These are phyloP conservation scores for Ceraclea dissimilis DNA, from an alignment of 2,888 invertebrate species.

Conservation along the genomic window DNA sequence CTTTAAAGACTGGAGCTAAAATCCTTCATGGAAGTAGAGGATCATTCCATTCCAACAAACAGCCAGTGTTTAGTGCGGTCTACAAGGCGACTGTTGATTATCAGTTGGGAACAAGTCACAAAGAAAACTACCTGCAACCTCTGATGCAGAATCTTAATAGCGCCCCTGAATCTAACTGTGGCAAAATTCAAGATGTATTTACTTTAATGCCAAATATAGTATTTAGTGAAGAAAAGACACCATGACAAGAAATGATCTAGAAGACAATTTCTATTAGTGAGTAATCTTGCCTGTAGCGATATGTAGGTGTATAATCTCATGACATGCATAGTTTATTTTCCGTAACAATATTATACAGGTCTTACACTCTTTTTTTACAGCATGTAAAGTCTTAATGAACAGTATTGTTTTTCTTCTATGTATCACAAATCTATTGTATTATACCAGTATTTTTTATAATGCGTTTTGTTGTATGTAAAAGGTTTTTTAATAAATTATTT, in stretches of 20 bases:
- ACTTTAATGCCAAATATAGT: conserved; percentile 32
- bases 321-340: too few species aligned
- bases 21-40: conserved; percentile 84
- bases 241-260: not conserved
- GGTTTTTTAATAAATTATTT: too few species aligned
- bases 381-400: too few species aligned
- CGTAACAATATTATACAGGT: too few species aligned
- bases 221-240: conserved; percentile 3
- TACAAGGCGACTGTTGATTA: conserved; percentile 46
- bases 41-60: conserved; percentile 78
- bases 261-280: too few species aligned
- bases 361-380: too few species aligned
- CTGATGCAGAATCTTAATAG: conserved; percentile 36
- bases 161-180: conserved; percentile 37
- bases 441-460: too few species aligned
- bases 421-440: too few species aligned
- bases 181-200: conserved; percentile 37
- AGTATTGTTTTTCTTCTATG: too few species aligned
- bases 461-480: too few species aligned
- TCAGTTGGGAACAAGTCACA: conserved; percentile 58
- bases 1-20: conserved; percentile 65
- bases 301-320: too few species aligned
- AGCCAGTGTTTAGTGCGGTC: conserved; percentile 69
- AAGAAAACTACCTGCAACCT: conserved; percentile 52
- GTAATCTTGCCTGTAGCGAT: too few species aligned